A percentile compares a stretch with the other conserved stretches of the same genome.
Conservation (phyloP, 2,113 vertebrate genomes). For the Ginglymostoma cirratum region DNA sequence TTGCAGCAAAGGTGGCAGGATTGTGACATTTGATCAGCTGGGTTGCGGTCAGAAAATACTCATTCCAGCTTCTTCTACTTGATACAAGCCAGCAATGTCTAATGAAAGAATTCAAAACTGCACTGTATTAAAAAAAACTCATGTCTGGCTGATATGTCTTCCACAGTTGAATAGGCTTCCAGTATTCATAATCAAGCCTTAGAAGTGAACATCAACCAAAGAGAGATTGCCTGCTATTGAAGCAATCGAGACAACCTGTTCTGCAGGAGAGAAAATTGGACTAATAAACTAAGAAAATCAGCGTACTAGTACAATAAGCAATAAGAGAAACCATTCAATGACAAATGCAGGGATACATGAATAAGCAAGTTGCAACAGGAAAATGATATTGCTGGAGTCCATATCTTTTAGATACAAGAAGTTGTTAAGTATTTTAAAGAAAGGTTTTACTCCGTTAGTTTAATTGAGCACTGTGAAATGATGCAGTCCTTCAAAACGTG, state of each 20-base stretch:
- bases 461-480: constrained; percentile 62
- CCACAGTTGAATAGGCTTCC: background rate
- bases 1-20: background rate
- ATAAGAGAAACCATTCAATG: constrained; percentile 47
- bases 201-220: background rate
- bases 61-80: background rate
- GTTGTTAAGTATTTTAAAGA: constrained; percentile 57
- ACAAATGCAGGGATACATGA: constrained; percentile 49
- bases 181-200: background rate
- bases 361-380: constrained; percentile 55
- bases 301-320: background rate
- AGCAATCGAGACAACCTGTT: background rate
- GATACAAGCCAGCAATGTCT: background rate
- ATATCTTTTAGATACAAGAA: constrained; percentile 61
- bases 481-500: constrained; percentile 47
- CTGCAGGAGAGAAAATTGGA: background rate
- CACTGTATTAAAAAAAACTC: background rate
- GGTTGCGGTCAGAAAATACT: background rate
- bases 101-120: background rate
- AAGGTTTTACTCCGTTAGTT: constrained; percentile 55
- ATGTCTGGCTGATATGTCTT: background rate
- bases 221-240: background rate
- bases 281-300: background rate
- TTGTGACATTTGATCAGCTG: background rate
- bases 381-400: constrained; percentile 51